Percentiles rank a stretch among this genome's conserved stretches.
Conservation (phyloP, 2,888 invertebrate genomes). For the Chrysolina haemoptera region DNA sequence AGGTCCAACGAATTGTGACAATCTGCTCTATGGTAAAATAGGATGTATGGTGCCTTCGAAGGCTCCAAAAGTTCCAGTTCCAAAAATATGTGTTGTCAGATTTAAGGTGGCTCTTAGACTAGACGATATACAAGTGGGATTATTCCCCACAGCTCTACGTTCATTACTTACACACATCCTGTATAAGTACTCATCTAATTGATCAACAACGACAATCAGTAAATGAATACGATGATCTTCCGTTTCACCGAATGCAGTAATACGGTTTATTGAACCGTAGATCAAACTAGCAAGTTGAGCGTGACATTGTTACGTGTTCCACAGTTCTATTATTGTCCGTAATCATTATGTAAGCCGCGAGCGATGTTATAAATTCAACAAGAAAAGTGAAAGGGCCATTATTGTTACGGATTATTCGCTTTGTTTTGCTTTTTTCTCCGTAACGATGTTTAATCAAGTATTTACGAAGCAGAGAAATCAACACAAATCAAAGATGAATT, state of each 20-base stretch:
- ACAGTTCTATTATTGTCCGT: slow-evolving; percentile 41
- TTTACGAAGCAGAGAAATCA: slow-evolving; percentile 21
- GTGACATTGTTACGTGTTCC: slow-evolving; percentile 44
- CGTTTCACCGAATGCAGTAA: slow-evolving; percentile 37
- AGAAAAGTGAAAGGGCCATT: slow-evolving; percentile 39
- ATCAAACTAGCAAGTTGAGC: slow-evolving; percentile 37
- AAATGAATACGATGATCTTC: slow-evolving; percentile 32
- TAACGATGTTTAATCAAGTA: slow-evolving; percentile 16
- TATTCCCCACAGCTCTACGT: too few relatives aligned
- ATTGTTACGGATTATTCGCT: slow-evolving; percentile 17
- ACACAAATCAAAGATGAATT: slow-evolving; percentile 21
- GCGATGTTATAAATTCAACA: slow-evolving; percentile 33
- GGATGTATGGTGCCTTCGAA: too few relatives aligned
- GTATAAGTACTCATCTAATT: background rate
- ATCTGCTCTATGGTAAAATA: too few relatives aligned
- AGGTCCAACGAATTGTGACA: too few relatives aligned
- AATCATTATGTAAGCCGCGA: slow-evolving; percentile 38
- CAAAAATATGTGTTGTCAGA: too few relatives aligned
- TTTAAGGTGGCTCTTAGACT: too few relatives aligned
- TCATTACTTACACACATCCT: too few relatives aligned
- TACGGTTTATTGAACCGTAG: slow-evolving; percentile 40
- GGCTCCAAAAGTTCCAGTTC: too few relatives aligned
- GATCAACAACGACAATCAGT: background rate
- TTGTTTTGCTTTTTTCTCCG: slow-evolving; percentile 13
- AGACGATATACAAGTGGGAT: too few relatives aligned